A percentile compares a stretch with the other conserved stretches of the same genome.
Conservation (phyloP, 2,113 vertebrate genomes). For the Dasyurus viverrinus region DNA sequence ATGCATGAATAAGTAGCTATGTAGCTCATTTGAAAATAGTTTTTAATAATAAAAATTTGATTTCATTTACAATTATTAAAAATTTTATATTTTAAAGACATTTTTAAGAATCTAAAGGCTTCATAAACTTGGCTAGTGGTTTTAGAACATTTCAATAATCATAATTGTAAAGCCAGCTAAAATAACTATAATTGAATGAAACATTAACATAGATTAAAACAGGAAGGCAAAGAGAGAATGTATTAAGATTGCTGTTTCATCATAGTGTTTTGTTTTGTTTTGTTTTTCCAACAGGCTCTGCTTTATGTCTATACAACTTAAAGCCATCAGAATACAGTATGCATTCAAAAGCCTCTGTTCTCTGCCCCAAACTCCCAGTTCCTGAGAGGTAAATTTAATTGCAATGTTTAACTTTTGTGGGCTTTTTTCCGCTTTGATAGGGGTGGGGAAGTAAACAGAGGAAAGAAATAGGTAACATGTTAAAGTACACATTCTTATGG, state of each 20-base stretch:
- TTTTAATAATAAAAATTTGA: background rate
- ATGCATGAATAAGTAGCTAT: background rate
- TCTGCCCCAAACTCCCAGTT: slow-evolving; percentile 97
- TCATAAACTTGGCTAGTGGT: slow-evolving; percentile 20
- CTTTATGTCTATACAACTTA: slow-evolving; percentile 93
- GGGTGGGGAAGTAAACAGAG: background rate
- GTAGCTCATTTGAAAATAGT: background rate
- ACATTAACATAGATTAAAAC: slow-evolving; percentile 44
- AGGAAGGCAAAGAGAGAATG: background rate
- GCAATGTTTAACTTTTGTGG: slow-evolving; percentile 60
- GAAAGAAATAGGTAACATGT: background rate
- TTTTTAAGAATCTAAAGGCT: background rate
- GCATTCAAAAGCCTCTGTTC: slow-evolving; percentile 84
- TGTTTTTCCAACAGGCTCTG: slow-evolving; percentile 88
- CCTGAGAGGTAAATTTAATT: slow-evolving; percentile 91
- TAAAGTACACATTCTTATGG: slow-evolving; percentile 39
- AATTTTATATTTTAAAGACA: background rate
- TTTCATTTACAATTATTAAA: background rate
- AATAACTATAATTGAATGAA: background rate
- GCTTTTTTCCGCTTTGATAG: slow-evolving; percentile 38
- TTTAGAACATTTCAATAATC: background rate
- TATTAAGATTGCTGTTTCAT: background rate
- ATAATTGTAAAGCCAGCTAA: background rate
- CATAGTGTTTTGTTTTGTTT: slow-evolving; percentile 13
- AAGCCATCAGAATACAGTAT: slow-evolving; percentile 90